phyloP scores from a whole-genome alignment of 2,888 invertebrate genomes.

The Salticus scenicus region DNA sequence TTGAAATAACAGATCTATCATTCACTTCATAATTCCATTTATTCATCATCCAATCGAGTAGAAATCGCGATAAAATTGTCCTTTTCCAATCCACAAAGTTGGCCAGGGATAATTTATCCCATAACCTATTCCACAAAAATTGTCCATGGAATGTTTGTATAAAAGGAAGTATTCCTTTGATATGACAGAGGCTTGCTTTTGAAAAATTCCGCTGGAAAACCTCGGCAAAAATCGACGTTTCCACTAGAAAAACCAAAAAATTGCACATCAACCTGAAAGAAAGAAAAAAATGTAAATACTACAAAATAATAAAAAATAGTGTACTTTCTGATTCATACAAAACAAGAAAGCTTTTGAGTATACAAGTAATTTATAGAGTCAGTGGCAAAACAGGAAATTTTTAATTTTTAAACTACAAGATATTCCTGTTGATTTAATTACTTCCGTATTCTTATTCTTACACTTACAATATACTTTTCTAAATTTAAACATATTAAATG shows the following conservation, averaged over 20 bases:
- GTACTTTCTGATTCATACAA: too few relatives aligned
- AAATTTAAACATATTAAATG: too few relatives aligned
- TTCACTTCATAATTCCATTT: neutral
- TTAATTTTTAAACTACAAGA: too few relatives aligned
- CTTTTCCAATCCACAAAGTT: neutral
- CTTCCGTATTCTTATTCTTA: too few relatives aligned
- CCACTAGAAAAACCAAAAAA: neutral
- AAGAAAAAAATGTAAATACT: neutral
- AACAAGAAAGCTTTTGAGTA: too few relatives aligned
- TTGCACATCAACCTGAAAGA: neutral
- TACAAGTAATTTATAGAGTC: too few relatives aligned
- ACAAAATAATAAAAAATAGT: too few relatives aligned
- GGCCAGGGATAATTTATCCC: neutral
- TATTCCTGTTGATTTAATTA: too few relatives aligned
- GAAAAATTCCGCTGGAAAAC: neutral
- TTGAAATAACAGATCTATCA: too few relatives aligned
- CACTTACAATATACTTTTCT: too few relatives aligned
- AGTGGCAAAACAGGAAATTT: too few relatives aligned
- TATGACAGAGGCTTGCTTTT: neutral
- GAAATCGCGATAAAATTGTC: slow-evolving; percentile 11
- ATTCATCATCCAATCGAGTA: neutral
- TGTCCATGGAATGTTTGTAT: slow-evolving; percentile 11
- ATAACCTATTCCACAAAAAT: neutral
- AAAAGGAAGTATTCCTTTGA: slow-evolving; percentile 5
- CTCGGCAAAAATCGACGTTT: neutral